phyloP scores from a whole-genome alignment of 1,140 invertebrate genomes.

The Acromyrmex echinatior region DNA sequence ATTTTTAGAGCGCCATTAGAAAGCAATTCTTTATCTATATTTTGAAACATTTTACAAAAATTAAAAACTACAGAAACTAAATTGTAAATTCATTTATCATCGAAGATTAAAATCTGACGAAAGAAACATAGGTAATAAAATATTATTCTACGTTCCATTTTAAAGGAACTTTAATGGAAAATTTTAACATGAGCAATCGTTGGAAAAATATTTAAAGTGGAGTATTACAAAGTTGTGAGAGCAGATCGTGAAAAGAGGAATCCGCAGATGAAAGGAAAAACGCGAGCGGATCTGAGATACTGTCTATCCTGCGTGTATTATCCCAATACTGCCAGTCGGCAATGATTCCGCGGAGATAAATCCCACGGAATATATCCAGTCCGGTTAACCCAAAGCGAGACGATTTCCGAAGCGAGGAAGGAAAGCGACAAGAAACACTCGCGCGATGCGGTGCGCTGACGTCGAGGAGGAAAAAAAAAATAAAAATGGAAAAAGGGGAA shows the following conservation, averaged over 20 bases:
- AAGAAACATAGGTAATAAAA: slow-evolving; percentile 19
- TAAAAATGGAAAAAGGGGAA: slow-evolving; percentile 2
- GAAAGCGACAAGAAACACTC: slow-evolving; percentile 43
- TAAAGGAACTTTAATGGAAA: slow-evolving; percentile 23
- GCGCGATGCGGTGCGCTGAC: slow-evolving; percentile 10
- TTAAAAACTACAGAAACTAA: neutral
- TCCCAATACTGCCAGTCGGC: slow-evolving; percentile 32
- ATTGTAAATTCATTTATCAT: slow-evolving; percentile 1
- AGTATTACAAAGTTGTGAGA: slow-evolving; percentile 21
- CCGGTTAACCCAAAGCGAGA: slow-evolving; percentile 49
- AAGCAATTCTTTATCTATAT: neutral
- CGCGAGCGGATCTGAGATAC: slow-evolving; percentile 29
- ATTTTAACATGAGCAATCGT: slow-evolving; percentile 31
- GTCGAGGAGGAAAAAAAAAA: slow-evolving; percentile 11
- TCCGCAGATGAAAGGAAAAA: slow-evolving; percentile 8
- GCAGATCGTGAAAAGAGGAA: slow-evolving; percentile 15
- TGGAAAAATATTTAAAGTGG: slow-evolving; percentile 26
- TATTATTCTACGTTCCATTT: slow-evolving; percentile 13
- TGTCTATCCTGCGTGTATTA: slow-evolving; percentile 5
- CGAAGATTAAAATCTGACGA: slow-evolving; percentile 22
- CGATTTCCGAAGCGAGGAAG: slow-evolving; percentile 40
- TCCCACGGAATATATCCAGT: slow-evolving; percentile 51
- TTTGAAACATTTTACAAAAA: neutral
- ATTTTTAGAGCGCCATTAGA: too few relatives aligned
- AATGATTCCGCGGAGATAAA: slow-evolving; percentile 54